Evolutionary conservation across 2,797 vertebrate genomes (phyloP).

Genomic region (Eleutherodactylus coqui): DNA sequence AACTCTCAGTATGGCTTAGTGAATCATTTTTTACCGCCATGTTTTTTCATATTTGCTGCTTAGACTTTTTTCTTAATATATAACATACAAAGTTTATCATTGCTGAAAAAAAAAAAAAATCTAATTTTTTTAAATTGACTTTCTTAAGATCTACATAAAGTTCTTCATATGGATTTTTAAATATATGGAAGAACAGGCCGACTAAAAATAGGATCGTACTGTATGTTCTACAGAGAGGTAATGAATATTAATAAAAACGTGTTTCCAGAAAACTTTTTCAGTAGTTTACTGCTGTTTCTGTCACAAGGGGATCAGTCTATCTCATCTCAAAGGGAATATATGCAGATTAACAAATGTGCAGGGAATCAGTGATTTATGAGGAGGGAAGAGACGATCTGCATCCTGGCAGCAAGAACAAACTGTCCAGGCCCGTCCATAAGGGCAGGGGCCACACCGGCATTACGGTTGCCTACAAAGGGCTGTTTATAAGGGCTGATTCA

Average conservation of each 20-base stretch:
- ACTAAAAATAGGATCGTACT: conserved; percentile 35
- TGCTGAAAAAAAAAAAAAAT: neutral
- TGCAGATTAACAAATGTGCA: neutral
- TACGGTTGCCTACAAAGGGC: too few relatives aligned
- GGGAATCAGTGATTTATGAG: neutral
- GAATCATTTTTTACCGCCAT: neutral
- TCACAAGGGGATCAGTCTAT: neutral
- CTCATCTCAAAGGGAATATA: neutral
- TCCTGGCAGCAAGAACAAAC: too few relatives aligned
- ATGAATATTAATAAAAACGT: conserved; percentile 51
- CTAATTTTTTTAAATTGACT: neutral
- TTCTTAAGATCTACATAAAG: conserved; percentile 1
- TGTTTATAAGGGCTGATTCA: too few relatives aligned
- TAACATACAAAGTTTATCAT: neutral
- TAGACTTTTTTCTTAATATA: too few relatives aligned
- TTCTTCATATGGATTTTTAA: conserved; percentile 20
- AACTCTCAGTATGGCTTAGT: neutral
- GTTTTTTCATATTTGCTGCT: too few relatives aligned
- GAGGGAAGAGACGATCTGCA: neutral
- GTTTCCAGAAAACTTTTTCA: conserved; percentile 11
- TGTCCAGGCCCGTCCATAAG: neutral
- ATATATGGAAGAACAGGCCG: conserved; percentile 6
- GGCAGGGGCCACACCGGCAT: too few relatives aligned
- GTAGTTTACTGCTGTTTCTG: neutral
- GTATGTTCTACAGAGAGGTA: conserved; percentile 12